phyloP scores from a whole-genome alignment of 2,888 invertebrate species.

The Melinaea marsaeus region DNA sequence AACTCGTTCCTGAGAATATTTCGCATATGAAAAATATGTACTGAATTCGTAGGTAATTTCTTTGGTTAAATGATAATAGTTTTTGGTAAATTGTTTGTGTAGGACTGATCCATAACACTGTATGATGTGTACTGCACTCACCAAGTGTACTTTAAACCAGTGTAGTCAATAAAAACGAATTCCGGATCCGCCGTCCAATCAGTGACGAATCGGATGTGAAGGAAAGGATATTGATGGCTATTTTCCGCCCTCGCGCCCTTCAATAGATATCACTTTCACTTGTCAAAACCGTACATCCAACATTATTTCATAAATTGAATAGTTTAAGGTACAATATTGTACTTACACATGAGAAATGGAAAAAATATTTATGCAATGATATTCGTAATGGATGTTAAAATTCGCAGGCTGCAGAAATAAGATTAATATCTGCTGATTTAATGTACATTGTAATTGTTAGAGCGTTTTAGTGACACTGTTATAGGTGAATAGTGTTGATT shows the following conservation, averaged over 20 bases:
- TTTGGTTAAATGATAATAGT: neutral
- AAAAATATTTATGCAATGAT: constrained; percentile 38
- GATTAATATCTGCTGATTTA: constrained; percentile 36
- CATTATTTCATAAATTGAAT: constrained; percentile 6
- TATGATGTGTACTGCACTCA: neutral
- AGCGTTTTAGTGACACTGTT: neutral
- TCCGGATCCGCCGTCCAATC: constrained; percentile 29
- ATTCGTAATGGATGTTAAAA: constrained; percentile 36
- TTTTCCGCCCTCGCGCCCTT: constrained; percentile 29
- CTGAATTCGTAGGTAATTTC: neutral
- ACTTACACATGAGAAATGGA: constrained; percentile 36
- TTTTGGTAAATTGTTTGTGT: too few species aligned
- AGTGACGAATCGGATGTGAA: constrained; percentile 32
- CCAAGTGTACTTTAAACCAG: constrained; percentile 2
- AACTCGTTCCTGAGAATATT: constrained; percentile 1
- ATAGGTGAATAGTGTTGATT: neutral
- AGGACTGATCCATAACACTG: neutral
- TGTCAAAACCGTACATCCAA: constrained; percentile 11
- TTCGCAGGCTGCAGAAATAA: constrained; percentile 39
- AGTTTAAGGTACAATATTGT: constrained; percentile 15
- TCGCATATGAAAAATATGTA: neutral
- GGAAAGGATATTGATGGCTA: constrained; percentile 28
- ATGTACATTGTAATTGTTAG: constrained; percentile 28
- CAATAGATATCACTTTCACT: constrained; percentile 21
- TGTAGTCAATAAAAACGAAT: constrained; percentile 27